Base-by-base conservation (phyloP, 2,797 vertebrate species). In the Eutrigla gurnardus region DNA sequence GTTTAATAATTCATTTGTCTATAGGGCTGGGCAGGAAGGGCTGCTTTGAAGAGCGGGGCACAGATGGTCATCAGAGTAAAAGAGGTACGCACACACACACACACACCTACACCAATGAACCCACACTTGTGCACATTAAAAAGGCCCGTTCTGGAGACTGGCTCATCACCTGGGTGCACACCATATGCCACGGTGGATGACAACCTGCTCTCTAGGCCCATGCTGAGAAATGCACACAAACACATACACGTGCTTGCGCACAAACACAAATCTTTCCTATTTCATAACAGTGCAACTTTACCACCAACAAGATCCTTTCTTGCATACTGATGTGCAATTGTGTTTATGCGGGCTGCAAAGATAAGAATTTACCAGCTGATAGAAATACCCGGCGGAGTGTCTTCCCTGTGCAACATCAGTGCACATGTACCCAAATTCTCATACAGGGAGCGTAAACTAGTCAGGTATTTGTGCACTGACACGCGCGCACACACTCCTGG, bases 61-160 rank as follows among this genome's bases (percentile, higher is more conserved):
- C 95, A 94, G 93, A 95, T 95, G 94, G 93, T 90, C 89, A 93
- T 92, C 92, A 88, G 89, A 93, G 90, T 90, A 86, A 89, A 86
- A 90, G 75, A 90, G 60, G 73, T 52, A 60, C 46, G 49, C 46
- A 36, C 60, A 73, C 64, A 70, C 59, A 65, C 53, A 25, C 42
- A 68, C 50, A 17, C 49, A 32, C 47, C 4, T 18, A 33, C 36
- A 57, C 42, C 33, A 43, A 66, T 4, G 37, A 64, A 60, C 81
- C 13, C 53, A 70, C 74, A 84, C 71, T 78, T 10, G 82, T 0
- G 12, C 61, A 3, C 75, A 70, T 57, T 81, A 80, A 85, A 84
- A 78, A 67, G 58, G 52, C 80, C 70, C 71, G 71, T 65, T 74
- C 84, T 80, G 65, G 63, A 85, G 85, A 86, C 82, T 66, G 86